Conservation (phyloP, 1,140 invertebrate species). For the Meloidogyne hapla region DNA sequence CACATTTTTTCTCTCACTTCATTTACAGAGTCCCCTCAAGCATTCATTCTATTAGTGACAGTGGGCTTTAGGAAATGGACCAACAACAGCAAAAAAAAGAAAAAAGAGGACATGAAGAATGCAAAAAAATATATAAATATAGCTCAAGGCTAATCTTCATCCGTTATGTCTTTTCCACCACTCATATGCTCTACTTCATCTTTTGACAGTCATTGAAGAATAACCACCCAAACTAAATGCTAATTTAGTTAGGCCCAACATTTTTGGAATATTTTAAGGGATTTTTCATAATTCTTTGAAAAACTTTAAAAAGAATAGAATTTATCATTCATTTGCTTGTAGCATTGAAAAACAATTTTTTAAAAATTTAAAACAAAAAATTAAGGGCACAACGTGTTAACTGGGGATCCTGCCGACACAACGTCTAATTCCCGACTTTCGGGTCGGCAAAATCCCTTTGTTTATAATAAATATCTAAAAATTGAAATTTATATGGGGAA, state of each 20-base stretch:
- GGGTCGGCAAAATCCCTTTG: too few relatives aligned
- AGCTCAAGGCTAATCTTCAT: background rate
- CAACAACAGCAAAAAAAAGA: background rate
- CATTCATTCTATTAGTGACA: background rate
- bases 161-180: background rate
- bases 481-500: background rate
- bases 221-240: background rate
- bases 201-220: conserved; percentile 1
- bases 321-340: background rate
- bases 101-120: background rate
- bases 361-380: background rate
- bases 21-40: background rate
- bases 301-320: background rate
- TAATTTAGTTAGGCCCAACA: background rate
- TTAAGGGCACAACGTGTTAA: background rate
- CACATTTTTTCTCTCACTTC: background rate
- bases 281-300: background rate
- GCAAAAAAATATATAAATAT: background rate
- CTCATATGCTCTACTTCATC: background rate
- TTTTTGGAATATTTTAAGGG: background rate
- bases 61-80: background rate
- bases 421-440: too few relatives aligned
- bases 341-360: background rate
- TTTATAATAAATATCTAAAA: background rate
- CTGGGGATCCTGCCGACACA: too few relatives aligned